phyloP scores from a whole-genome alignment of 2,113 vertebrate species.

The Rhegmatorhina hoffmannsi region DNA sequence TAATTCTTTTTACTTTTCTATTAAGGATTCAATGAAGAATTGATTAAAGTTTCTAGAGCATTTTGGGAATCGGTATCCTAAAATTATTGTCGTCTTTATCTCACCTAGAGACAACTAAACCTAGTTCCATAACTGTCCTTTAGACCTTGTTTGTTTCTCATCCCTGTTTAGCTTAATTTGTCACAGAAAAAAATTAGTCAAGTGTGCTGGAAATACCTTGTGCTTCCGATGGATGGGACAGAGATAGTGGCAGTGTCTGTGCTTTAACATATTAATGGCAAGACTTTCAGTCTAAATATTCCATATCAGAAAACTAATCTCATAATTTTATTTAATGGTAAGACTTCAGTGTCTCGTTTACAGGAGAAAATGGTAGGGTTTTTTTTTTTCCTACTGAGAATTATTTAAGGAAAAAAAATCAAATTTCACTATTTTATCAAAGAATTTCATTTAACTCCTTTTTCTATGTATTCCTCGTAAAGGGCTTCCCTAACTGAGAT shows the following conservation, averaged over 20 bases:
- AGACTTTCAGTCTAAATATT: not conserved
- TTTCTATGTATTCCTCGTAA: not conserved
- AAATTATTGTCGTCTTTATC: not conserved
- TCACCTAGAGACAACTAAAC: not conserved
- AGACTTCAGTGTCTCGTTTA: not conserved
- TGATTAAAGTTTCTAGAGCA: not conserved
- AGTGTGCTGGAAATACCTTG: not conserved
- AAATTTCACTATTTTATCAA: not conserved
- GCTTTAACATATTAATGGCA: not conserved
- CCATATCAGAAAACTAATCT: not conserved
- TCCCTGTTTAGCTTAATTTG: not conserved
- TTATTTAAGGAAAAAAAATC: not conserved
- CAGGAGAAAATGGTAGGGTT: not conserved
- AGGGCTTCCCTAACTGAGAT: not conserved
- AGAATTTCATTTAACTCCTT: not conserved
- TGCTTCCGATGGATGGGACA: not conserved
- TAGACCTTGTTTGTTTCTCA: not conserved
- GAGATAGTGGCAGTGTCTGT: not conserved
- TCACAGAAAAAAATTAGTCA: not conserved
- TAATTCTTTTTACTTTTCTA: not conserved
- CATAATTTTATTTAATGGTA: not conserved
- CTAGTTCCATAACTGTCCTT: not conserved
- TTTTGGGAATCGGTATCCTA: not conserved
- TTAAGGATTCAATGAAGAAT: not conserved
- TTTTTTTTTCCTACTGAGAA: not conserved